Conservation (phyloP, 2,113 vertebrate species). For the Podocnemis expansa region DNA sequence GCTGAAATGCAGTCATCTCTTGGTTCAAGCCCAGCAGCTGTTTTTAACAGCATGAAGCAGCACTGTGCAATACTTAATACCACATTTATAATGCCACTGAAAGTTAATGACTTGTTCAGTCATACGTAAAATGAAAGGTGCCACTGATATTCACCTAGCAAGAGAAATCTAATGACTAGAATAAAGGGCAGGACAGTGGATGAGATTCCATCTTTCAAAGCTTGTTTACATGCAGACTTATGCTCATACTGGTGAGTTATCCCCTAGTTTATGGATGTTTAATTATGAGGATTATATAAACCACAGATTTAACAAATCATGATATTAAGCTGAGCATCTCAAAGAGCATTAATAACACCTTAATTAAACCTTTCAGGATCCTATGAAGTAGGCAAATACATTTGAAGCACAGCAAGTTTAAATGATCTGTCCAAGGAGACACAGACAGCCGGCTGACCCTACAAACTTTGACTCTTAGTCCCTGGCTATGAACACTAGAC, state of each 20-base stretch:
- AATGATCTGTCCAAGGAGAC: not conserved
- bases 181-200: rapidly evolving
- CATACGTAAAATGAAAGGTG: rapidly evolving
- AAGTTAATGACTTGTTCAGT: rapidly evolving
- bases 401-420: not conserved
- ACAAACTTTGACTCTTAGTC: not conserved
- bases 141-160: rapidly evolving
- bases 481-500: not conserved
- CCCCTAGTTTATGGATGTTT: not conserved
- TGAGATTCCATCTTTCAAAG: not conserved
- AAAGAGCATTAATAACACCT: not conserved
- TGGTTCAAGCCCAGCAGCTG: not conserved
- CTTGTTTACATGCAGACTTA: not conserved
- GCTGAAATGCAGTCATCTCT: not conserved
- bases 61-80: not conserved
- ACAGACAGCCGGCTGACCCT: not conserved
- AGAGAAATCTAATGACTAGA: too few relatives aligned
- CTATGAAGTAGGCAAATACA: not conserved
- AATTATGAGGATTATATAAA: not conserved
- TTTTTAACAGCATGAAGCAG: not conserved
- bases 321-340: not conserved
- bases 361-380: not conserved
- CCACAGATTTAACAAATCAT: not conserved
- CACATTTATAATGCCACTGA: not conserved
- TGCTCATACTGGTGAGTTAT: not conserved